Evolutionary conservation across 2,888 invertebrate species (phyloP), one percentile per base, ranked within the genome.

Genomic region (Stenurella melanura): DNA sequence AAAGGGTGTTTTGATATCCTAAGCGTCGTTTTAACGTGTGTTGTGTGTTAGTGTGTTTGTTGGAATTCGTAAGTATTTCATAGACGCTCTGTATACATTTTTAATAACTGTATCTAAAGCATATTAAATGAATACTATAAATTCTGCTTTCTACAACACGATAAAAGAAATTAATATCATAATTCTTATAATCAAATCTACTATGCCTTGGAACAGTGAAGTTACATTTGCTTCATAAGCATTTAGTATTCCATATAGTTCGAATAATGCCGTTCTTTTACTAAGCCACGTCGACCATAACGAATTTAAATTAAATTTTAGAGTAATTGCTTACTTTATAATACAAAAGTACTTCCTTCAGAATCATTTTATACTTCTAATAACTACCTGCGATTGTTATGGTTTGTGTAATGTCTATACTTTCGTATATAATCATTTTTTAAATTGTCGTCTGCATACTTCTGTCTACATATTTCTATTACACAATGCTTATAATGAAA

Each of bases 291-390:
- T 30, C 42, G 57, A 73, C 73, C 73, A 66, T 73, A 42, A 64
- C 64, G 73, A 58, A 73, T 73, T 63, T 66, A 66, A 73, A 73
- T 73, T 66, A 66, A 61, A 63, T 73, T 73, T 66, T 64, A 50
- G 58, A 66, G 50, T 60, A 70, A 70, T 60, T 70, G 26, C 15
- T 21, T n/a, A 17, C n/a, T 68, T 70, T 70, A 60, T 18, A 60
- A 61, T 18, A 34, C 38, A 38, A 42, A 70, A 21, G 18, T n/a
- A 60, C 19, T 60, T 60, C 21, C 38, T 60, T 10, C 9, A 54
- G 34, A 15, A 19, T 50, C 30, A 56, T 68, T 68, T 42, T 42
- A 64, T 64, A 42, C 42, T 64, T 38, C 64, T 63, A 64, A 64
- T 64, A 64, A 64, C 68, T 42, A 68, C 68, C 68, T 56, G 68